Base-by-base conservation (phyloP, 1,140 invertebrate species). In the Magallana gigas region DNA sequence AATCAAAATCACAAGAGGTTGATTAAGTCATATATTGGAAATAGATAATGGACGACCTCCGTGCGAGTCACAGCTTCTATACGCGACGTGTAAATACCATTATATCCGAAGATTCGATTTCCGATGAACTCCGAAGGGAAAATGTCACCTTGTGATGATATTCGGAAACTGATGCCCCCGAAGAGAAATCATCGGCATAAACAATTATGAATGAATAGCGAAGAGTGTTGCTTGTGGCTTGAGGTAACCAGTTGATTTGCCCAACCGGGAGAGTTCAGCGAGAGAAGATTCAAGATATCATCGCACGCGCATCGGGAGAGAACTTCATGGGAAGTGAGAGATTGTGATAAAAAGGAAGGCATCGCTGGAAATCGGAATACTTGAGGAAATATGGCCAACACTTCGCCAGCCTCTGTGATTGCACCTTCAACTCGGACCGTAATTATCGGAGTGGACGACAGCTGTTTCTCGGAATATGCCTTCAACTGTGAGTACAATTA, bases 401-500 rank as follows among this genome's bases (percentile, higher is more conserved):
- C 68, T 9, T 23, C 68, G 29, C 36, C 68, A 12, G 23, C 6
- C 14, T 14, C n/a, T 64, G 60, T 64, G 11, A 64, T n/a, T n/a
- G 1, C 23, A 23, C 23, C 36, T 48, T 5, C 68, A 4, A 58
- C 56, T 14, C 48, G 91, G 60, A 91, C 83, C 3, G 87, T 92
- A n/a, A 59, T 92, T 1, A 90, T 92, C 71, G 90, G 80, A 14
- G 88, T 92, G 18, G 91, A 92, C 85, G 89, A 92, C 48, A 92
- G 91, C 80, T 88, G 88, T 58, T 88, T 86, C 82, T 90, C 91
- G 12, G 90, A 92, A 29, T 87, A 88, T 87, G 91, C 91, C 23
- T 91, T 92, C 88, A 90, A 92, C 60, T 92, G 91, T 92, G 86
- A 92, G 91, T 91, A 85, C 36, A 14, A 8, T 85, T 16, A 18